Evolutionary conservation across 2,113 vertebrate species (phyloP), one percentile per base, ranked within the genome.

Genomic region (Antigone vipio): DNA sequence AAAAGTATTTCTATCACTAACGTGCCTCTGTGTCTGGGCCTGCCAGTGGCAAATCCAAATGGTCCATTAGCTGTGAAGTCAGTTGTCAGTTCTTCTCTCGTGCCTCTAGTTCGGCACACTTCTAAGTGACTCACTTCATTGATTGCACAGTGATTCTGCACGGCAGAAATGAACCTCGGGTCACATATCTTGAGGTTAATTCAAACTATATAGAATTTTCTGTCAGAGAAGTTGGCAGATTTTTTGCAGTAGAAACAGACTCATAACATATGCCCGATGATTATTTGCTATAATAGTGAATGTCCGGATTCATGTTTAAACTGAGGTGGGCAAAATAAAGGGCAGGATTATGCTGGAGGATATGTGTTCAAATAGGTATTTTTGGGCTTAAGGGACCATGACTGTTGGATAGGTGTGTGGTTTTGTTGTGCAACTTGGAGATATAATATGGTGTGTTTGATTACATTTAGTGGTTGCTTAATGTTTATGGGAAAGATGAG

Each of bases 191-290:
- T 22, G 23, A 83, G 14, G 18, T 26, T 88, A 60, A 78, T 94
- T 85, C 75, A 78, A 68, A 22, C 24, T 50, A 12, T 7, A 24
- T 1, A 52, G 35, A 32, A 59, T 58, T 67, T 78, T 92, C 49
- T 84, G 27, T 38, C 59, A 80, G 71, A 68, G 38, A 58, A 71
- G 4, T 0, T 64, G 53, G 32, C 42, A 24, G 45, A n/a, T 47
- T 68, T 89, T 84, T 81, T 81, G 35, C 40, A 38, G 6, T 23
- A 89, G 44, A 40, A 71, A 10, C 30, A 81, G 47, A 55, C 7
- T 29, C 15, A 15, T 67, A 89, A 50, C 0, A 0, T 58, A 42
- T 1, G 1, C 19, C 15, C 0, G 0, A 62, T 22, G 34, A 53
- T 14, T 2, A 59, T 75, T 71, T 87, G 18, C n/a, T 75, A 10